These are phyloP conservation scores for Temnothorax nylanderi DNA, from an alignment of 1,140 invertebrate genomes.

Conservation along the genomic window DNA sequence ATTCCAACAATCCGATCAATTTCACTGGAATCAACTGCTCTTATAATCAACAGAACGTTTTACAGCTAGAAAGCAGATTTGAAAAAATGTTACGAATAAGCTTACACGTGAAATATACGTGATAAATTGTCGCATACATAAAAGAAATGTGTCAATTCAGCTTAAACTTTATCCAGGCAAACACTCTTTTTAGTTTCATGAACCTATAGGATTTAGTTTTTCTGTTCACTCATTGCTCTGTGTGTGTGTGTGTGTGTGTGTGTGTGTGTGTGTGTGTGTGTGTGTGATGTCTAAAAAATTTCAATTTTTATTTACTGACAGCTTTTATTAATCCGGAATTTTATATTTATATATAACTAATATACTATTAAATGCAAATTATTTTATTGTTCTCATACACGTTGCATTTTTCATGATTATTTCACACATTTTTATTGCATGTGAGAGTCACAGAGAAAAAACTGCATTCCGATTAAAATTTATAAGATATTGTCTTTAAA, in stretches of 20 bases:
- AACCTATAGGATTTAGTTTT: slow-evolving; percentile 30
- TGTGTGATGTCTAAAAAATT: slow-evolving; percentile 5
- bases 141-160: slow-evolving; percentile 31
- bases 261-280: neutral
- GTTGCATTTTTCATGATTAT: slow-evolving; percentile 9
- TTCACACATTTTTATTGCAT: neutral
- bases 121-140: slow-evolving; percentile 30
- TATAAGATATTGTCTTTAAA: neutral
- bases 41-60: neutral
- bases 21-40: neutral
- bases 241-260: too few relatives aligned
- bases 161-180: slow-evolving; percentile 38
- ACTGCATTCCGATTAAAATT: neutral
- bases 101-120: neutral
- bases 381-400: neutral
- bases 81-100: slow-evolving; percentile 6
- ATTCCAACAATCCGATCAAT: slow-evolving; percentile 15
- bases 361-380: neutral
- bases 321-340: neutral
- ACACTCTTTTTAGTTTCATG: slow-evolving; percentile 6
- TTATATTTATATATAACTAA: slow-evolving; percentile 5
- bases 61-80: neutral
- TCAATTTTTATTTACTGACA: neutral
- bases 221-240: neutral
- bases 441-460: neutral